These are phyloP conservation scores for Ophiodon elongatus DNA, from an alignment of 2,113 vertebrate species.

Conservation along the genomic window DNA sequence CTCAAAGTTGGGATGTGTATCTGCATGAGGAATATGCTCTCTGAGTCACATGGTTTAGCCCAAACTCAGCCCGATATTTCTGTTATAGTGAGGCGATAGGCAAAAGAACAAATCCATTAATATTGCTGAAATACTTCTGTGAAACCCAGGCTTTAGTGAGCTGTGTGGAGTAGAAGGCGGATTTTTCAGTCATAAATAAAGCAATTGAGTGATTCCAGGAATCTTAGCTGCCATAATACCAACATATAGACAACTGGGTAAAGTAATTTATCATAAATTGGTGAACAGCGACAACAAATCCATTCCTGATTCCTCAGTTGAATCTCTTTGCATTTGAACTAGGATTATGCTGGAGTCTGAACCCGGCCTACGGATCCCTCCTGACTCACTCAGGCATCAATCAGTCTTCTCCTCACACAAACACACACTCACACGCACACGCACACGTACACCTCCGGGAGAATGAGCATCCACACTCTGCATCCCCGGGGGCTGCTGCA, in stretches of 20 bases:
- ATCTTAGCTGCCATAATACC: slow-evolving; percentile 74
- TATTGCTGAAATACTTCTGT: slow-evolving; percentile 63
- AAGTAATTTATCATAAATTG: slow-evolving; percentile 64
- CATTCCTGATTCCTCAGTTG: slow-evolving; percentile 42
- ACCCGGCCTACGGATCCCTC: slow-evolving; percentile 31
- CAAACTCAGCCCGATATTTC: slow-evolving; percentile 20
- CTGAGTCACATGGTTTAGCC: slow-evolving; percentile 42
- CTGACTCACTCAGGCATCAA: slow-evolving; percentile 47
- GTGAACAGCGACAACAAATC: slow-evolving; percentile 67
- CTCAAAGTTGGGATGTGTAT: slow-evolving; percentile 35
- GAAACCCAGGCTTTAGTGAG: slow-evolving; percentile 29
- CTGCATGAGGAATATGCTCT: slow-evolving; percentile 27
- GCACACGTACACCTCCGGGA: too few species aligned
- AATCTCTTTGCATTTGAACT: slow-evolving; percentile 64
- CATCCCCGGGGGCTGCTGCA: slow-evolving; percentile 26
- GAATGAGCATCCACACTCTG: too few species aligned
- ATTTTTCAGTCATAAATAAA: slow-evolving; percentile 63
- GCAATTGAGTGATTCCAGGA: slow-evolving; percentile 59
- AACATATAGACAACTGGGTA: slow-evolving; percentile 34
- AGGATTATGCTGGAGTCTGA: slow-evolving; percentile 51
- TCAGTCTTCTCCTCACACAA: slow-evolving; percentile 24
- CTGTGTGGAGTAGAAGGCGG: slow-evolving; percentile 38
- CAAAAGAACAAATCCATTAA: slow-evolving; percentile 39
- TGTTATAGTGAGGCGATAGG: slow-evolving; percentile 5
- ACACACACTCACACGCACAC: too few species aligned